Evolutionary conservation across 2,113 vertebrate genomes (phyloP).

Genomic region (Thinocorus orbignyianus): DNA sequence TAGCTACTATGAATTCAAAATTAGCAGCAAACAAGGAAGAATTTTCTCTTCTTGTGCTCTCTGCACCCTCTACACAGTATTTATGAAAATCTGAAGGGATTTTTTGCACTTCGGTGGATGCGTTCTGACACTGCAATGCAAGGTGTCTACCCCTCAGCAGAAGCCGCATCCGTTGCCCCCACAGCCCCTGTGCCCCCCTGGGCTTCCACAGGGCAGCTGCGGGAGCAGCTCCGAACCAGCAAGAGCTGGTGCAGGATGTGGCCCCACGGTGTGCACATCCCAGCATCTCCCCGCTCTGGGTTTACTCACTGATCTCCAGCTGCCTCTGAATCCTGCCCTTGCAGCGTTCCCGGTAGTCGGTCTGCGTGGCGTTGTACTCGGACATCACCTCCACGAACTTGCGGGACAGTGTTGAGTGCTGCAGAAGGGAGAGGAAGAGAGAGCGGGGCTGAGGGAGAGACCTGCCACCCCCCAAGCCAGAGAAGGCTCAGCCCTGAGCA

Average conservation of each 20-base stretch:
- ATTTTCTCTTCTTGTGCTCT: not conserved
- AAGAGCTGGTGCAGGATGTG: not conserved
- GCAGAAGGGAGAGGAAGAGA: not conserved
- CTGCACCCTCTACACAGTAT: not conserved
- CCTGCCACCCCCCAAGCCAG: fast-evolving
- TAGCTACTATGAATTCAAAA: not conserved
- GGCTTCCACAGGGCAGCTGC: fast-evolving
- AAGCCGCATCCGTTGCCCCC: fast-evolving
- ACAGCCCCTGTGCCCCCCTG: fast-evolving
- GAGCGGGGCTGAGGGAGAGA: not conserved
- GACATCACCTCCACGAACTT: conserved; percentile 89
- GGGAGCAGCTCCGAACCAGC: fast-evolving
- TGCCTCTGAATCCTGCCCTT: conserved; percentile 85
- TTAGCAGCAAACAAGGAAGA: not conserved
- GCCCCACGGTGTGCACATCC: fast-evolving
- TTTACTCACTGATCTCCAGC: conserved; percentile 84
- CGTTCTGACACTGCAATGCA: not conserved
- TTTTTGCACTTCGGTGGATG: not conserved
- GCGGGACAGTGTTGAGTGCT: conserved; percentile 83
- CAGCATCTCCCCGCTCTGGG: fast-evolving
- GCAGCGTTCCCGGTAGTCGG: conserved; percentile 84
- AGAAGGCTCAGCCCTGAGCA: not conserved
- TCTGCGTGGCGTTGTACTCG: conserved; percentile 82
- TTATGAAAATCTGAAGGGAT: not conserved
- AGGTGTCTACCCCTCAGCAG: not conserved